Evolutionary conservation across 2,888 invertebrate genomes (phyloP), one percentile per base, ranked within the genome.

Genomic region (Stramonita haemastoma): DNA sequence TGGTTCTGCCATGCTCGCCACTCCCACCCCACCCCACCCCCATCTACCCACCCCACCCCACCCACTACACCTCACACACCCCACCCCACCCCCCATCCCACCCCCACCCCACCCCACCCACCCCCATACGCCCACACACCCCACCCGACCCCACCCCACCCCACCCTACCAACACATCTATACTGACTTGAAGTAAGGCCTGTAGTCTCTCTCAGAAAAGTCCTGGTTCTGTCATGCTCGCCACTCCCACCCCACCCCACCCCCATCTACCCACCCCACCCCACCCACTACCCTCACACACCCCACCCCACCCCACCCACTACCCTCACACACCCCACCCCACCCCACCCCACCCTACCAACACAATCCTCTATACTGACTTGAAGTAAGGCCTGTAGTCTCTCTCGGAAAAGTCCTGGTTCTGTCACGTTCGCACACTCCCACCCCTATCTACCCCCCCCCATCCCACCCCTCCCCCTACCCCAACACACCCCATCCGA

Each of bases 331-430:
- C 0, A 0, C 29, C 32, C n/a, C 29, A n/a, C n/a, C n/a, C n/a
- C n/a, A n/a, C n/a, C n/a, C n/a, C n/a, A n/a, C n/a, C n/a, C n/a
- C n/a, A n/a, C n/a, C n/a, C n/a, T n/a, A n/a, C n/a, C n/a, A n/a
- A n/a, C n/a, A n/a, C n/a, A n/a, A n/a, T n/a, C n/a, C n/a, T n/a
- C 57, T 57, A 17, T 17, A 81, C 92, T 1, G 94, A 93, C 88
- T 93, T 94, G 90, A 95, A 95, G 90, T 94, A 94, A 15, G 91
- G 91, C 32, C 91, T 88, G 90, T 94, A 95, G 89, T 94, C 93
- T n/a, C 90, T 79, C 17, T 15, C 19, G 91, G 90, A 87, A 26
- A 86, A 86, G 89, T 94, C 91, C 85, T 94, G 94, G 17, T 92
- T 90, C 84, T 92, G 91, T 91, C 93, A 95, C 1, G 95, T 94